Base-by-base conservation (phyloP, 92 coral and sea anemone genomes). In the Porites cylindrica region DNA sequence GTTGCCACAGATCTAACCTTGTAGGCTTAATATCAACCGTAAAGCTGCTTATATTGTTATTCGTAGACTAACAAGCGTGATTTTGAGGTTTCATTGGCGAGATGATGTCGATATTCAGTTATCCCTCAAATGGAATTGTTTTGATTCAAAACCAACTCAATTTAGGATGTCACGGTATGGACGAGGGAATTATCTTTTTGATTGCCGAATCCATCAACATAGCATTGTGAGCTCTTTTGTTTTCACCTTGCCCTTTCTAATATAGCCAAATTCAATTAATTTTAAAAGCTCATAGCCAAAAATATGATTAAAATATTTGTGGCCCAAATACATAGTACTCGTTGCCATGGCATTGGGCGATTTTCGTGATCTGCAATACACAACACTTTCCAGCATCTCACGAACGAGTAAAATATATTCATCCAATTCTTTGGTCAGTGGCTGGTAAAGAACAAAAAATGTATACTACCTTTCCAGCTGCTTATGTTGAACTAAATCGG, bases 131-230 rank as follows among this genome's bases (percentile, higher is more conserved):
- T 54, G 13, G 32, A 59, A 29, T 60, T 77, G 21, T 32, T 77
- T 79, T 51, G 83, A 50, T 79, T 79, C 12, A 14, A 77, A 29
- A 65, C 64, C 38, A 38, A 13, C 23, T 29, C 83, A 23, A 8
- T 47, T 58, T 63, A n/a, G 2, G 29, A 12, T 38, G 72, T 43
- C 82, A 64, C 59, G 71, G 18, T 65, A 78, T 10, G 20, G 20
- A 56, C 54, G 61, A 20, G 14, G 8, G 9, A 56, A 76, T 56
- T 54, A 2, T 47, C 7, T 51, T 50, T 12, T 52, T 76, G 80
- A 76, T 76, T 38, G 47, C 47, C 6, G 47, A 4, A 38, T 3
- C 47, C 47, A 38, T 38, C 47, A 38, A 38, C 0, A 38, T 38
- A 38, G 47, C 6, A 38, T 38, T 38, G 47, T 38, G 47, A 38